Conservation (phyloP, 2,888 invertebrate genomes). For the Lamellibrachia columna region DNA sequence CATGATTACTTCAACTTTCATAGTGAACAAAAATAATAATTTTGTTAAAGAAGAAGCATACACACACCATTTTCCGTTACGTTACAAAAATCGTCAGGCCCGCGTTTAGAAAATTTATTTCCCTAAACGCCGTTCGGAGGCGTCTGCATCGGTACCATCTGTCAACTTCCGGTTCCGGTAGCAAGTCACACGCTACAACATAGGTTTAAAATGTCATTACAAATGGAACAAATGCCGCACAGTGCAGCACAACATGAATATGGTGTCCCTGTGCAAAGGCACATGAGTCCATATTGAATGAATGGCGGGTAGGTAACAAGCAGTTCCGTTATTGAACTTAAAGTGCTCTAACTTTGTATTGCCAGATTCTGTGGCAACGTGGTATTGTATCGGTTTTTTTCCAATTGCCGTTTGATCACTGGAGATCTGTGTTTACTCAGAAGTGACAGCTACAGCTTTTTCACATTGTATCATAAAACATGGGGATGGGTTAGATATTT, state of each 20-base stretch:
- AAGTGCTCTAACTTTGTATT: no score
- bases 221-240: background rate
- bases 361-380: no score
- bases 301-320: conserved; percentile 60
- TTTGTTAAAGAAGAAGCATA: background rate
- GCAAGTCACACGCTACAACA: background rate
- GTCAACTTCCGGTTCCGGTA: background rate
- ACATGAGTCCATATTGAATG: conserved; percentile 57
- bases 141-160: background rate
- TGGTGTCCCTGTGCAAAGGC: conserved; percentile 31
- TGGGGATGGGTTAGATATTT: no score
- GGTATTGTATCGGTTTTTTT: no score
- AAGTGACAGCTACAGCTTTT: no score
- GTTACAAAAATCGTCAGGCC: background rate
- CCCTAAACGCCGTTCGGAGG: background rate
- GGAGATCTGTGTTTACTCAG: no score
- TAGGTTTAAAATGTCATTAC: background rate
- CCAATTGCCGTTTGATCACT: no score
- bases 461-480: no score
- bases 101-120: background rate
- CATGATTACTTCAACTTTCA: background rate
- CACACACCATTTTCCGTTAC: background rate
- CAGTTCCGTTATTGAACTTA: background rate
- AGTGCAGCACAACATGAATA: background rate
- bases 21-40: background rate